Evolutionary conservation across 2,797 vertebrate genomes (phyloP).

Genomic region (Myiotriccus ornatus): DNA sequence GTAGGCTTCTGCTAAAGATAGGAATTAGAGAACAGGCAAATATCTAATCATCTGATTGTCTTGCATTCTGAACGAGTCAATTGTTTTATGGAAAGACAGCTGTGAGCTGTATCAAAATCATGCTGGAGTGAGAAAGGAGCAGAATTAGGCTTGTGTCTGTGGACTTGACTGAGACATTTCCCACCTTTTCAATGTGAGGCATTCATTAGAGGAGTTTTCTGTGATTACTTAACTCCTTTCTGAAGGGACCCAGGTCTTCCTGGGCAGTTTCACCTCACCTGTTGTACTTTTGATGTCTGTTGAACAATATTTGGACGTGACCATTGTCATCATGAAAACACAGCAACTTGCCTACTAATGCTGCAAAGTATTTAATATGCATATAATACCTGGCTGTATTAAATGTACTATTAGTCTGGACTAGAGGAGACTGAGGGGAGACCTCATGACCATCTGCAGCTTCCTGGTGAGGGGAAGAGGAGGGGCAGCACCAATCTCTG

Average conservation of each 20-base stretch:
- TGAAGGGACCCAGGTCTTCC: neutral
- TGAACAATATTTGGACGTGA: neutral
- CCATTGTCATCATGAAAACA: neutral
- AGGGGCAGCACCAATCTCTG: too few relatives aligned
- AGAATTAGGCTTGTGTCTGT: neutral
- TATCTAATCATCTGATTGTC: neutral
- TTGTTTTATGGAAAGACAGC: neutral
- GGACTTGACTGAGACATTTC: neutral
- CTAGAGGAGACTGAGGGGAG: neutral
- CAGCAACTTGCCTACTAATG: neutral
- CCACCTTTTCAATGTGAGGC: neutral
- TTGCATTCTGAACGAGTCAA: neutral
- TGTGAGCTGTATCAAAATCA: neutral
- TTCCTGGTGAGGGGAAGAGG: too few relatives aligned
- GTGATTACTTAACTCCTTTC: neutral
- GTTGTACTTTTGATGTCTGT: neutral
- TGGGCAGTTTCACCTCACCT: neutral
- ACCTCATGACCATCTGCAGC: too few relatives aligned
- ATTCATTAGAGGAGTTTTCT: neutral
- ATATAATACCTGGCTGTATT: neutral
- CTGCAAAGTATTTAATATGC: neutral
- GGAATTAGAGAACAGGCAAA: neutral
- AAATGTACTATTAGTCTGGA: neutral
- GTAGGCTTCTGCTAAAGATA: neutral
- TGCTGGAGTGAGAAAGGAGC: neutral